Percentiles rank a stretch among this genome's conserved stretches.
phyloP scores from a whole-genome alignment of 2,888 invertebrate genomes.

The Neocrepidodera transversa region DNA sequence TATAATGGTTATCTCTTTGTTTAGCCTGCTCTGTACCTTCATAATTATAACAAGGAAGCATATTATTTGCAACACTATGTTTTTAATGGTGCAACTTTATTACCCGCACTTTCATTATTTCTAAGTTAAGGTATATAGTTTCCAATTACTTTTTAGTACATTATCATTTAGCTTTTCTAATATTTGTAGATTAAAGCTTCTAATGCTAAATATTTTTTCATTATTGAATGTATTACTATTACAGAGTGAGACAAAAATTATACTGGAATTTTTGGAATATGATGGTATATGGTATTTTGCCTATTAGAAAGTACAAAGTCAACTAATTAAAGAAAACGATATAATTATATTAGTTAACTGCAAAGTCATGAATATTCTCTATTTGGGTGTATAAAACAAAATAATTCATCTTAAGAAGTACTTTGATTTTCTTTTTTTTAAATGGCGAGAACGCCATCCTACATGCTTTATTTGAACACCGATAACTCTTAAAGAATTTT shows the following conservation, averaged over 20 bases:
- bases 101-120: constrained; percentile 5
- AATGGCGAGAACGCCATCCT: too few species aligned
- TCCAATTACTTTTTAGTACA: constrained; percentile 7
- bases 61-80: constrained; percentile 16
- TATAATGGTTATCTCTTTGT: neutral
- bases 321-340: too few species aligned
- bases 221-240: neutral
- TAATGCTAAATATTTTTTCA: constrained; percentile 4
- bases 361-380: too few species aligned
- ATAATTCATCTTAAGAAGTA: too few species aligned
- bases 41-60: constrained; percentile 11
- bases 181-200: neutral
- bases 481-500: too few species aligned
- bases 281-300: neutral
- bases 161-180: constrained; percentile 6
- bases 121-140: neutral
- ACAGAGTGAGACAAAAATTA: constrained; percentile 4
- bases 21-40: constrained; percentile 1
- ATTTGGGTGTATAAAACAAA: too few species aligned
- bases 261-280: constrained; percentile 5
- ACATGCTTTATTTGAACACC: too few species aligned
- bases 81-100: constrained; percentile 3
- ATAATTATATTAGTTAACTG: too few species aligned
- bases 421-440: too few species aligned
- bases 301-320: constrained; percentile 4